Conservation (phyloP, 1,140 invertebrate species). For the Pomacea maculata region DNA sequence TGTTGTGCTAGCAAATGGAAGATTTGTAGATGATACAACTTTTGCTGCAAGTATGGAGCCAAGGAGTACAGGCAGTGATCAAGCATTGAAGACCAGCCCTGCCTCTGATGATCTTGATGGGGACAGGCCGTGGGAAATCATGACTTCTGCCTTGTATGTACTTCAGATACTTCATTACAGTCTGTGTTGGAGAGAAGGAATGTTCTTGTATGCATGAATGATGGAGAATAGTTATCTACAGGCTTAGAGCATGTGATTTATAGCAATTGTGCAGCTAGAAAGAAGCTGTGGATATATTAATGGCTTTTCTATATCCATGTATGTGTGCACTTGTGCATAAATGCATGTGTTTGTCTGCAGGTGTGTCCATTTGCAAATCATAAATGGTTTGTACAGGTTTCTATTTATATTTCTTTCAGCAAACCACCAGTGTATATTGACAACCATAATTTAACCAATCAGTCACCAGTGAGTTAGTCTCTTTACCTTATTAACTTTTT, state of each 20-base stretch:
- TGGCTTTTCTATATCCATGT: neutral
- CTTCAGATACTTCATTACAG: neutral
- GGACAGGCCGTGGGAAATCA: conserved; percentile 44
- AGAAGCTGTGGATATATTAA: neutral
- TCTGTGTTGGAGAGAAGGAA: too few relatives aligned
- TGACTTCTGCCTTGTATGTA: conserved; percentile 29
- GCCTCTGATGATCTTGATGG: conserved; percentile 38
- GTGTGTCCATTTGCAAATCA: neutral
- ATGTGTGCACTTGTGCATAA: neutral
- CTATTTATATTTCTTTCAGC: conserved; percentile 31
- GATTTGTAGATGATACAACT: conserved; percentile 14
- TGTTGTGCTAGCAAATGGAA: too few relatives aligned
- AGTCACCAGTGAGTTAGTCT: too few relatives aligned
- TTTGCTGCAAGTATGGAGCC: conserved; percentile 1
- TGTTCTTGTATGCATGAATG: too few relatives aligned
- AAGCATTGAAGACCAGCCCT: conserved; percentile 10
- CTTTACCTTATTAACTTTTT: too few relatives aligned
- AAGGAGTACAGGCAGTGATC: neutral
- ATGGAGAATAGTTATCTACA: too few relatives aligned
- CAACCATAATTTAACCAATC: neutral
- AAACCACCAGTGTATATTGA: conserved; percentile 39
- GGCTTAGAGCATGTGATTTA: too few relatives aligned
- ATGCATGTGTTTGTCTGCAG: neutral
- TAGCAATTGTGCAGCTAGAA: neutral
- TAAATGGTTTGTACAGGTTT: neutral